Evolutionary conservation across 1,140 invertebrate genomes (phyloP).

Genomic region (Meloidogyne floridensis): DNA sequence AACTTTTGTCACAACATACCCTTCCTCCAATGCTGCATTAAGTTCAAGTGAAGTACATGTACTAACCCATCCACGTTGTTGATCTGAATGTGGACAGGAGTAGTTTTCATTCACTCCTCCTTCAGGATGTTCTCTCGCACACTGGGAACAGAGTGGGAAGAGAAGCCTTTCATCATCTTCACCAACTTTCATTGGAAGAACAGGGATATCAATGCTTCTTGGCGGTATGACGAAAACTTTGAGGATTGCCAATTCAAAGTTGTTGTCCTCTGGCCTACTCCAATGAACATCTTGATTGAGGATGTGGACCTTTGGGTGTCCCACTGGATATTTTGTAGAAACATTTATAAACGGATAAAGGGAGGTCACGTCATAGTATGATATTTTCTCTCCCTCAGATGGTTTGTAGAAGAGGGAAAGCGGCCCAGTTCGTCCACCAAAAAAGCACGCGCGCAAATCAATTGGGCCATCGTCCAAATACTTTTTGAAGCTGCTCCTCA

Average conservation of each 20-base stretch:
- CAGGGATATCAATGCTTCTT: too few species aligned
- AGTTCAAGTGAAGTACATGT: neutral
- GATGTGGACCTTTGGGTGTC: constrained; percentile 3
- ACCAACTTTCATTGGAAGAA: too few species aligned
- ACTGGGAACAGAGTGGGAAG: neutral
- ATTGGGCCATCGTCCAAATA: too few species aligned
- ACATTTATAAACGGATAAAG: constrained; percentile 21
- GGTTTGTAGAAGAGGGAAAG: neutral
- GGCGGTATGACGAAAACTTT: too few species aligned
- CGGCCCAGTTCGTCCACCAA: neutral
- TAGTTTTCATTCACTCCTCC: neutral
- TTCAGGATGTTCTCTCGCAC: neutral
- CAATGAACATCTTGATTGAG: neutral
- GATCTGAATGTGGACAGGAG: neutral
- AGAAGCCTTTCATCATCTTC: constrained; percentile 7
- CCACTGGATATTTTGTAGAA: neutral
- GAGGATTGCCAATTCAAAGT: neutral
- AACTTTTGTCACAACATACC: neutral
- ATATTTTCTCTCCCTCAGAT: neutral
- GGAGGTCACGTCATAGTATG: neutral
- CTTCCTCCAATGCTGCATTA: neutral
- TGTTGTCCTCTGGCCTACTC: neutral
- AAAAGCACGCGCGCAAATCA: too few species aligned
- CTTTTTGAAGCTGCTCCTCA: too few species aligned
- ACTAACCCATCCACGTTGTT: neutral